Evolutionary conservation across 2,888 invertebrate species (phyloP), one percentile per base, ranked within the genome.

Genomic region (Acronicta aceris): DNA sequence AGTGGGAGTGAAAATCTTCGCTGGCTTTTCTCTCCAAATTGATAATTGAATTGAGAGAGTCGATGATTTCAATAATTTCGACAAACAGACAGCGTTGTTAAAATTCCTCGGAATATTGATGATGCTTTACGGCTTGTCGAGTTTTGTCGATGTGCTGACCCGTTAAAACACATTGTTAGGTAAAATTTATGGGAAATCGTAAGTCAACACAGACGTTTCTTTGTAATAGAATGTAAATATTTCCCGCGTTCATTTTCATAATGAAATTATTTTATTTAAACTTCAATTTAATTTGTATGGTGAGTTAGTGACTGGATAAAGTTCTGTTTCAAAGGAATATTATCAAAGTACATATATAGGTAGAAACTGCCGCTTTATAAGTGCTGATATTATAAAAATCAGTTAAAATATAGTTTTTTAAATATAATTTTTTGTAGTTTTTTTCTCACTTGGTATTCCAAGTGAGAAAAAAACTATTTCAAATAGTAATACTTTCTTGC

Each of bases 171-270:
- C 55, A 62, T 65, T 86, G 81, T 81, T 82, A 79, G 73, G 77
- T 71, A 80, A 83, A 80, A 81, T 81, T 79, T 78, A 81, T 83
- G 82, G 81, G 85, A 87, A 87, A 84, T 84, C 67, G 74, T 71
- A 76, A 83, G 75, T 80, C 81, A 82, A 83, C 77, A 81, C 70
- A 79, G 76, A 74, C 62, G 67, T 75, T 78, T 80, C 72, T 66
- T 70, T 72, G 59, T 81, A 81, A 83, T 80, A 69, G 58, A 74
- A 78, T 76, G 74, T 66, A 77, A 79, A 84, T 77, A 76, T 67
- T 73, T 45, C 16, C 52, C 38, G 51, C 38, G 68, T 68, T 47
- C 16, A 65, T 75, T 73, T 71, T 61, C 48, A 55, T 63, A 48
- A 48, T 30, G 36, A 42, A 13, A 51, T 66, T 49, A 69, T 54